phyloP scores from a whole-genome alignment of 2,888 invertebrate genomes.

The Drosophila barbarae region DNA sequence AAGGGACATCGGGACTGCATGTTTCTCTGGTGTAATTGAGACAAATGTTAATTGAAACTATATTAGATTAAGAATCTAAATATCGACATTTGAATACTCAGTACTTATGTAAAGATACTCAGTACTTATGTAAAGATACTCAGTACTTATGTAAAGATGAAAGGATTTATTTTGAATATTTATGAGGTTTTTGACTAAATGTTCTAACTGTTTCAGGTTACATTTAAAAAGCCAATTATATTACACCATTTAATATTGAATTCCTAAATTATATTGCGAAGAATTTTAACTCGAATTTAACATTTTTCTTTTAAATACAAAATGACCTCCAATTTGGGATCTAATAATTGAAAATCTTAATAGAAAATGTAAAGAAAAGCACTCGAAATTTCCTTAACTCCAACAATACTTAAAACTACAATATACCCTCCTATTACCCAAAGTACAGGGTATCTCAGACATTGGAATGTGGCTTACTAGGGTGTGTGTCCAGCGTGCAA shows the following conservation, averaged over 20 bases:
- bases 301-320: no score
- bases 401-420: not conserved
- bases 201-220: no score
- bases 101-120: no score
- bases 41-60: conserved; percentile 62
- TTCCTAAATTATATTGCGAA: no score
- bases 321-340: not conserved
- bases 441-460: not conserved
- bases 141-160: no score
- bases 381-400: no score
- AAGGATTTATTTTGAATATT: no score
- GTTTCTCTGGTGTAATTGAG: conserved; percentile 51
- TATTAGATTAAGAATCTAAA: not conserved
- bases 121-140: conserved; percentile 7
- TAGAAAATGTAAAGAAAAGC: not conserved
- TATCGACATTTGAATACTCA: no score
- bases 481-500: conserved; percentile 39
- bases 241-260: no score
- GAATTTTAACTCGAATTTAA: no score
- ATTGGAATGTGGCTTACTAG: conserved; percentile 20
- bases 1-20: conserved; percentile 37
- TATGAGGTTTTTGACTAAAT: no score
- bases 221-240: no score
- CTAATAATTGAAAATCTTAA: not conserved
- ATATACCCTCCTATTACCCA: not conserved